These are phyloP conservation scores for Pterostichus niger DNA, from an alignment of 2,888 invertebrate species.

Conservation along the genomic window DNA sequence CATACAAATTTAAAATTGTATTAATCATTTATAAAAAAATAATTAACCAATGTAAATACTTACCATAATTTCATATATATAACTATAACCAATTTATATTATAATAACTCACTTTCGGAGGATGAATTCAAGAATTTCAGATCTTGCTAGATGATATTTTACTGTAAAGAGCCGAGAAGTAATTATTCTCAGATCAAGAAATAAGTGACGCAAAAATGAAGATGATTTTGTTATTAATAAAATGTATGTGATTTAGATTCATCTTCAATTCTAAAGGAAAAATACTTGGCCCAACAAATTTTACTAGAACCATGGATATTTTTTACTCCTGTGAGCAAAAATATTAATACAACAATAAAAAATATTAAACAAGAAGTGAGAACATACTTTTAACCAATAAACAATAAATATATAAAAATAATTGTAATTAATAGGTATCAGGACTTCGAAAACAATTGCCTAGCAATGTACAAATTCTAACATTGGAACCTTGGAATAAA, in stretches of 20 bases:
- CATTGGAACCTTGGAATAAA: conserved; percentile 15
- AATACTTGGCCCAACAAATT: not conserved
- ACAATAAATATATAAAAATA: not conserved
- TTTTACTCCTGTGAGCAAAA: not conserved
- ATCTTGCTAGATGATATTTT: too few relatives aligned
- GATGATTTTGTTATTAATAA: too few relatives aligned
- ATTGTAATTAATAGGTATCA: conserved; percentile 1
- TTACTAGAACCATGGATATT: conserved; percentile 12
- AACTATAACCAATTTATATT: too few relatives aligned
- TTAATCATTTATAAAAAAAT: too few relatives aligned
- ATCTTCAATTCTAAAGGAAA: not conserved
- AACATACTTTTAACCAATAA: conserved; percentile 64
- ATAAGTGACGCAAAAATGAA: too few relatives aligned
- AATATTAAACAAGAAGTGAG: conserved; percentile 73
- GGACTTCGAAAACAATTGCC: conserved; percentile 2
- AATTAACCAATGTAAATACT: too few relatives aligned
- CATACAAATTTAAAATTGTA: too few relatives aligned
- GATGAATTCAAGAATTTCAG: too few relatives aligned
- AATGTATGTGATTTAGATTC: not conserved
- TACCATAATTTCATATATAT: too few relatives aligned
- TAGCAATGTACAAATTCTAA: conserved; percentile 6
- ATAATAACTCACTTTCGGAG: too few relatives aligned
- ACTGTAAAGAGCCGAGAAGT: too few relatives aligned
- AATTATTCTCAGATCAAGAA: too few relatives aligned
- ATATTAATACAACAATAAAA: conserved; percentile 65